A percentile compares a stretch with the other conserved stretches of the same genome.
Evolutionary conservation across 1,140 invertebrate genomes (phyloP).

Genomic region (Metaphire vulgaris): DNA sequence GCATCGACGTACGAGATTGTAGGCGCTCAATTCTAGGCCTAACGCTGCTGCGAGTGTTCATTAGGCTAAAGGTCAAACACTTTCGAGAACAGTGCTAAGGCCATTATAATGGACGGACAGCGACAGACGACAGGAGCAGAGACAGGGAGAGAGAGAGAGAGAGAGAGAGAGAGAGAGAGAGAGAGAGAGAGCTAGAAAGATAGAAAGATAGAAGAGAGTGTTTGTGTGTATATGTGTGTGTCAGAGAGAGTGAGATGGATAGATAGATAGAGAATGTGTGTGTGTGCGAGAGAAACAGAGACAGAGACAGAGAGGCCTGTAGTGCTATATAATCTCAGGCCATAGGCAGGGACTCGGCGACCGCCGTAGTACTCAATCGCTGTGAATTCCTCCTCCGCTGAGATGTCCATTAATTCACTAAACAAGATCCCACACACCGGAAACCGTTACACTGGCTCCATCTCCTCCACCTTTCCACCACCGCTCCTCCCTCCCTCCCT

Average conservation of each 20-base stretch:
- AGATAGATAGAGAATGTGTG: neutral
- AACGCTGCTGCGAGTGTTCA: too few relatives aligned
- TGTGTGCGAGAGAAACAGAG: neutral
- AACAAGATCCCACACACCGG: too few relatives aligned
- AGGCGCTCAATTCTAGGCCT: too few relatives aligned
- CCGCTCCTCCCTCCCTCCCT: too few relatives aligned
- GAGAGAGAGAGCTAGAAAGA: neutral
- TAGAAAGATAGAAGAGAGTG: neutral
- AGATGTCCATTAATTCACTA: too few relatives aligned
- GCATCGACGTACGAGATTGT: too few relatives aligned
- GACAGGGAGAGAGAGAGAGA: neutral
- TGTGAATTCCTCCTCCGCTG: neutral
- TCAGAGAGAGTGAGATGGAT: neutral
- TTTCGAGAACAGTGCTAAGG: too few relatives aligned
- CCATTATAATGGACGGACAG: too few relatives aligned
- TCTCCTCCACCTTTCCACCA: too few relatives aligned
- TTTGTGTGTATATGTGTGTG: neutral
- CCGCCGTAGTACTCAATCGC: neutral
- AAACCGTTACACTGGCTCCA: too few relatives aligned
- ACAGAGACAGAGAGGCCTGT: neutral
- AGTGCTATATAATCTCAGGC: neutral
- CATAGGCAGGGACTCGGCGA: neutral
- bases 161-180: constrained; percentile 1
- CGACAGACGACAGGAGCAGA: neutral
- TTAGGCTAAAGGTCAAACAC: too few relatives aligned